Conservation (phyloP, 2,797 vertebrate genomes). For the Ctenopoma multispine region DNA sequence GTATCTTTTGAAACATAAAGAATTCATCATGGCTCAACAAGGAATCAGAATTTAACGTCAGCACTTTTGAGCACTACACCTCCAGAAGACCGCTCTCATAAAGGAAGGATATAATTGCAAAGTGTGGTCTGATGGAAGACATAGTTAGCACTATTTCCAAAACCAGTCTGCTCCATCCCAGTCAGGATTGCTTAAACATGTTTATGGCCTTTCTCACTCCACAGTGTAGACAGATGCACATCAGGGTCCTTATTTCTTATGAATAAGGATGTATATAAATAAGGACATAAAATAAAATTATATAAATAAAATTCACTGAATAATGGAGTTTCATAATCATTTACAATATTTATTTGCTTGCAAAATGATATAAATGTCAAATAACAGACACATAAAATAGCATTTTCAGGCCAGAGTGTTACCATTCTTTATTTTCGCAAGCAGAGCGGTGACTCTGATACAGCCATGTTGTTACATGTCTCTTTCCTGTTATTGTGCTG, state of each 20-base stretch:
- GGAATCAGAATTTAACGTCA: slow-evolving; percentile 19
- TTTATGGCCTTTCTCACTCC: slow-evolving; percentile 13
- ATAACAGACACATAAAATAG: slow-evolving; percentile 43
- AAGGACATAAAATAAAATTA: no score
- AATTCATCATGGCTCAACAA: slow-evolving; percentile 28
- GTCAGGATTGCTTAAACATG: slow-evolving; percentile 20
- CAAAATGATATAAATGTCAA: slow-evolving; percentile 32
- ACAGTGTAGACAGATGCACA: slow-evolving; percentile 26
- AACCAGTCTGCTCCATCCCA: slow-evolving; percentile 32
- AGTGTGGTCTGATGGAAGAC: slow-evolving; percentile 62
- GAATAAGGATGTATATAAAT: no score
- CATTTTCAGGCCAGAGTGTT: neutral
- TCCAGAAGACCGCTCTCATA: slow-evolving; percentile 36
- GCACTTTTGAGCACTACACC: slow-evolving; percentile 22
- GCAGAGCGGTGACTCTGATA: slow-evolving; percentile 31
- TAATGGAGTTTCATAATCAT: slow-evolving; percentile 15
- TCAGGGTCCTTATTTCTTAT: slow-evolving; percentile 41
- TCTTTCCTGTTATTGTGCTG: slow-evolving; percentile 40
- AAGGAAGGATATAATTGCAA: slow-evolving; percentile 44
- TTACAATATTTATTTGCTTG: slow-evolving; percentile 11
- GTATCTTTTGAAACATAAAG: slow-evolving; percentile 27
- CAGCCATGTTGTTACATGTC: slow-evolving; percentile 51
- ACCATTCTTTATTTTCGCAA: slow-evolving; percentile 12
- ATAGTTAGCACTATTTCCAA: slow-evolving; percentile 10
- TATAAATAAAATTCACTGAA: no score